Evolutionary conservation across 2,888 invertebrate genomes (phyloP), one percentile per base, ranked within the genome.

Genomic region (Carabus problematicus): DNA sequence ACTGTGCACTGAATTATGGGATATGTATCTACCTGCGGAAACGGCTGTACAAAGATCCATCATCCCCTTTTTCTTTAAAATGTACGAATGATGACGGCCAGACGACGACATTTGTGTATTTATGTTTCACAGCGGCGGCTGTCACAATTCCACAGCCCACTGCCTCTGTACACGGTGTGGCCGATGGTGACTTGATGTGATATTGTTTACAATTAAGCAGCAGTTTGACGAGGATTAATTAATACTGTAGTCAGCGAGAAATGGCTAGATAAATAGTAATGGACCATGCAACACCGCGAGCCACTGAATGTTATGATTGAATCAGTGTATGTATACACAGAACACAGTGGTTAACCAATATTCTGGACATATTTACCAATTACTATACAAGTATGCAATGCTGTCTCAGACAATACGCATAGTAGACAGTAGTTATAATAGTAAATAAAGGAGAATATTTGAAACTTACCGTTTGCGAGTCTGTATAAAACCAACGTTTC

Each of bases 401-500:
- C 2, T 29, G 29, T 2, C 29, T 6, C 29, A 29, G 29, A 29
- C 29, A 29, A 6, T n/a, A 29, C 29, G 6, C 3, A 29, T 6
- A 29, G 29, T 29, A 6, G 29, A 29, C 29, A 29, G 29, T 29
- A 6, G 29, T 29, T 29, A 29, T 29, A 29, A 6, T 29, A 29
- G 29, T 29, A 29, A 29, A 29, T 29, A 29, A 29, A 29, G 29
- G 2, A 29, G 6, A 3, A 3, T 29, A 29, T 41, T 41, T 16
- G 47, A 16, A 14, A 60, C 68, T 61, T 68, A 68, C 68, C 61
- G 54, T 61, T 43, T 61, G 61, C 29, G 29, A 29, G 42, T 41
- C 3, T 19, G 19, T 14, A 11, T 19, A 61, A 61, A 47, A 12
- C 49, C 29, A 29, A 29, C 6, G 29, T 29, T 29, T 6, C n/a